phyloP scores from a whole-genome alignment of 2,113 vertebrate genomes.

The Calidris pugnax region DNA sequence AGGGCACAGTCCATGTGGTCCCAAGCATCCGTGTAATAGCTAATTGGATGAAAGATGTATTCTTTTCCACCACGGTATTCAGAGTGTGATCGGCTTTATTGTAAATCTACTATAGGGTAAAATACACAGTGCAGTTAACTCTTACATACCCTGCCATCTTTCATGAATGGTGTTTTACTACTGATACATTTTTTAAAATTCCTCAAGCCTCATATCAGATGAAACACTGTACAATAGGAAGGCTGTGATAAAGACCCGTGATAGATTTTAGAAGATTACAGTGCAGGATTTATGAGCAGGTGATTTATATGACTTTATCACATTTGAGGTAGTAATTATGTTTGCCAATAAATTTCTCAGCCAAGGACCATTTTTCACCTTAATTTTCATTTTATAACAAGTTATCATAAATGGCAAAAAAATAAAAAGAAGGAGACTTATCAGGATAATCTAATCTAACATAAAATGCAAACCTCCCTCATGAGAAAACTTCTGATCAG shows the following conservation, averaged over 20 bases:
- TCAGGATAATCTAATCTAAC: slow-evolving; percentile 8
- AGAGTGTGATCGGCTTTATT: neutral
- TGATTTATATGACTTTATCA: slow-evolving; percentile 44
- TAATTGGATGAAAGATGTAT: neutral
- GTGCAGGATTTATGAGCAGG: neutral
- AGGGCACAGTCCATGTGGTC: neutral
- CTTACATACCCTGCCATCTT: neutral
- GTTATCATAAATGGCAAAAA: slow-evolving; percentile 17
- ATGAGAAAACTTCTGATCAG: neutral
- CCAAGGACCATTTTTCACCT: slow-evolving; percentile 26
- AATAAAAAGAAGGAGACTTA: neutral
- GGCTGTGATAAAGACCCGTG: neutral
- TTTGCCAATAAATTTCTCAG: slow-evolving; percentile 45
- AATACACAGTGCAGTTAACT: slow-evolving; percentile 20
- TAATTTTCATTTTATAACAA: slow-evolving; percentile 50
- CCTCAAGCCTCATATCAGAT: neutral
- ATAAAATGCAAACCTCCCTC: neutral
- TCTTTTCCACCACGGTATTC: neutral
- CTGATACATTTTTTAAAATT: neutral
- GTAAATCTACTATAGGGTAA: neutral
- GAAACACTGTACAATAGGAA: neutral
- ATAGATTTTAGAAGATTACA: slow-evolving; percentile 5
- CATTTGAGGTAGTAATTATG: slow-evolving; percentile 35
- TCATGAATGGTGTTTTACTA: neutral
- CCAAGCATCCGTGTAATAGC: neutral